Base-by-base conservation (phyloP, 2,888 invertebrate species). In the Anticlea derivata region DNA sequence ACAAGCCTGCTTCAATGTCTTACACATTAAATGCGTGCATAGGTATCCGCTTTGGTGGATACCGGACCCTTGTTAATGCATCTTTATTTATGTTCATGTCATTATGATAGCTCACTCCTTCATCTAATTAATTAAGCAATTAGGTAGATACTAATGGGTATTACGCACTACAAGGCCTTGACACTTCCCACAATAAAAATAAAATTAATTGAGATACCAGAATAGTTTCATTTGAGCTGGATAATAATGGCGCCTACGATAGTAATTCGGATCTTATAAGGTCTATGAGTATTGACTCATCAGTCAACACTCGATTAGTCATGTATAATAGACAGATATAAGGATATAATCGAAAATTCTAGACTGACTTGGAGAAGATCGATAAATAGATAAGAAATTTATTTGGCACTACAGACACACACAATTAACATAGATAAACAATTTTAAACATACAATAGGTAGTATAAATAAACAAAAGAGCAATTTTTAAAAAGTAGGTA, bases 261-360 rank as follows among this genome's bases (percentile, higher is more conserved):
- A 11, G 30, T 46, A 10, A 33, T 43, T 34, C 11, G 13, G 20
- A 3, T 33, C 47, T 24, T 47, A 24, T 33, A 43, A 27, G 46
- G 46, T 12, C 0, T 39, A 8, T 7, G n/a, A 3, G 17, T 11
- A 8, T 37, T 10, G 11, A 4, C 11, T 37, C 22, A 35, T 31
- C 40, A 37, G 30, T 35, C 40, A 43, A 47, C 44, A 27, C 20
- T 20, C 27, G 37, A 50, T 43, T 47, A 52, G 37, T 47, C 51
- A 47, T 30, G 40, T 11, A 39, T 26, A 24, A 23, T 29, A 29
- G 24, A 30, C 12, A 38, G 45, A 40, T 35, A 34, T 11, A 7
- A 24, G 29, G 34, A 24, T 29, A 31, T 20, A 23, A 26, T 12
- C n/a, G n/a, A n/a, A n/a, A n/a, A n/a, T n/a, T n/a, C n/a, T n/a